phyloP scores from a whole-genome alignment of 2,888 invertebrate species.

The Disparrhopalites patrizii region DNA sequence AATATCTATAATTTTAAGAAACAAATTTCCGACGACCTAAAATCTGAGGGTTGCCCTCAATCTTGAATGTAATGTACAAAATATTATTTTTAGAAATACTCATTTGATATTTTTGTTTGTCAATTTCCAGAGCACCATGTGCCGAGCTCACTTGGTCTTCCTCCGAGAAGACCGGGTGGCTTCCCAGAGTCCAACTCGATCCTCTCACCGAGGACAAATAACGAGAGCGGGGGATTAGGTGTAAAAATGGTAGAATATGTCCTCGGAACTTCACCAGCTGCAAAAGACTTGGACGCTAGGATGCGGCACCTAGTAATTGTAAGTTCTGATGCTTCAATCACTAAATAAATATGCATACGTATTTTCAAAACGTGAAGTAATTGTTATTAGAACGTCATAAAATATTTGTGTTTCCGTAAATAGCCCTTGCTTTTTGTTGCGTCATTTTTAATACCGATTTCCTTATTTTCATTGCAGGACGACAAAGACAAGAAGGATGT shows the following conservation, averaged over 20 bases:
- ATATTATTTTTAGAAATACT: neutral
- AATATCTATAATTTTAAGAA: too few species aligned
- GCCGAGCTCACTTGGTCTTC: constrained; percentile 38
- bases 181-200: constrained; percentile 52
- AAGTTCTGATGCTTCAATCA: constrained; percentile 36
- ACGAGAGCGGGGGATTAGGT: constrained; percentile 80
- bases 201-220: constrained; percentile 71
- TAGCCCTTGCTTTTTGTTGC: too few species aligned
- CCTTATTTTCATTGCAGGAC: constrained; percentile 34
- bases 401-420: too few species aligned
- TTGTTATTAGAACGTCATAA: neutral
- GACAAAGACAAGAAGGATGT: constrained; percentile 47
- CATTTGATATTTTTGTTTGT: neutral
- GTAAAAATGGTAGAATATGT: constrained; percentile 99
- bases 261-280: constrained; percentile 83
- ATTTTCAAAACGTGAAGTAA: neutral
- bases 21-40: too few species aligned
- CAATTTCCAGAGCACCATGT: constrained; percentile 48
- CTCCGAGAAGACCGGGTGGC: constrained; percentile 49
- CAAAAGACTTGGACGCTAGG: constrained; percentile 66
- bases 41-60: too few species aligned
- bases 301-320: constrained; percentile 63
- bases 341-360: neutral
- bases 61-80: neutral
- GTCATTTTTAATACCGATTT: too few species aligned